A percentile compares a stretch with the other conserved stretches of the same genome.
phyloP scores from a whole-genome alignment of 2,797 vertebrate species.

The Phrynocephalus guinanensis region DNA sequence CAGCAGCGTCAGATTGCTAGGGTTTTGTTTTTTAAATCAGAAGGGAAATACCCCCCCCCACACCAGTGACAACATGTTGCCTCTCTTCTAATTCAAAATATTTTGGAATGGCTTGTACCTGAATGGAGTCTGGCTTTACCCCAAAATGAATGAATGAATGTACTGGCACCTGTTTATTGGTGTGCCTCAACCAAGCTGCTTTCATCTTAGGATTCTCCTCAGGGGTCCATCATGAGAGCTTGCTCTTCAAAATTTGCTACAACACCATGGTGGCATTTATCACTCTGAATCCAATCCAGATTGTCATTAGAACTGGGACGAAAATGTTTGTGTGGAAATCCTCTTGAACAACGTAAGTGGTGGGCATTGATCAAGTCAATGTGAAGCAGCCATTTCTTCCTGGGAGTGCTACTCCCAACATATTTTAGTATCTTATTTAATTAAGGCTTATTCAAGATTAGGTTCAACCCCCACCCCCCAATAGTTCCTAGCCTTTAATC shows the following conservation, averaged over 20 bases:
- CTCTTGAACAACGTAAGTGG: neutral
- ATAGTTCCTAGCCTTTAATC: constrained; percentile 55
- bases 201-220: neutral
- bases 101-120: too few species aligned
- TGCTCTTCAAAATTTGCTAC: neutral
- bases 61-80: too few species aligned
- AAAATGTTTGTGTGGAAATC: constrained; percentile 3
- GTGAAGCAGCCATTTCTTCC: neutral
- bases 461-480: neutral
- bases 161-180: neutral
- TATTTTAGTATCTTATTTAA: constrained; percentile 34
- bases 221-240: neutral
- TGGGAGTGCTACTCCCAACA: neutral
- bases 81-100: too few species aligned
- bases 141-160: neutral
- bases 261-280: neutral
- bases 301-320: neutral
- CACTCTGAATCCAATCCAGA: neutral
- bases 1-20: too few species aligned
- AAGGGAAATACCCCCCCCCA: too few species aligned
- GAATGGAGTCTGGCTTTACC: too few species aligned
- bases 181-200: neutral
- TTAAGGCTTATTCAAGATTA: constrained; percentile 62
- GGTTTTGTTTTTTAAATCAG: too few species aligned
- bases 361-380: constrained; percentile 10